A percentile compares a stretch with the other conserved stretches of the same genome.
Evolutionary conservation across 2,888 invertebrate genomes (phyloP).

Genomic region (Panopea generosa): DNA sequence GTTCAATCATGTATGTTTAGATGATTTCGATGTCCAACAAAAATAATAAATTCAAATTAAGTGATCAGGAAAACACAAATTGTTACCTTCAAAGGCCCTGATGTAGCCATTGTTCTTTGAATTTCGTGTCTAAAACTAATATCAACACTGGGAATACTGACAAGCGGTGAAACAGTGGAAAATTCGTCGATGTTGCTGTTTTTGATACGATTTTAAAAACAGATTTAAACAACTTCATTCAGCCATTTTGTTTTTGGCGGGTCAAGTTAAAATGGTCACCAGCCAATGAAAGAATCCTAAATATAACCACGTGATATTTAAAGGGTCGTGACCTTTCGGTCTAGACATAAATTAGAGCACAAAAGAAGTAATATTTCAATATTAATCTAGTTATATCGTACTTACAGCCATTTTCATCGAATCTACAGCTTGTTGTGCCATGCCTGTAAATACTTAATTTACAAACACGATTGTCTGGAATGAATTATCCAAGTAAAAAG

Average conservation of each 20-base stretch:
- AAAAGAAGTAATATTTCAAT: constrained; percentile 7
- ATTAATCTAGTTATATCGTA: not conserved
- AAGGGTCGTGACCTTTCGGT: constrained; percentile 57
- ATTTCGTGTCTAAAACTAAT: not conserved
- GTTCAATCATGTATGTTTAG: too few relatives aligned
- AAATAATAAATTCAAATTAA: too few relatives aligned
- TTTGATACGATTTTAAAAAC: not conserved
- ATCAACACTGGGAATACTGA: not conserved
- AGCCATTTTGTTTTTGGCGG: constrained; percentile 42
- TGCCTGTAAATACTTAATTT: constrained; percentile 12
- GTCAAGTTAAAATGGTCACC: constrained; percentile 6
- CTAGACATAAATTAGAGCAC: constrained; percentile 55
- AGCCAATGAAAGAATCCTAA: constrained; percentile 38
- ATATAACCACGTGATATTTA: constrained; percentile 40
- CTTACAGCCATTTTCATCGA: constrained; percentile 60
- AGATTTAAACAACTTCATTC: constrained; percentile 20
- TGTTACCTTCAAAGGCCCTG: constrained; percentile 55
- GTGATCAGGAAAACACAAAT: too few relatives aligned
- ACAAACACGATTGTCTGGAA: too few relatives aligned
- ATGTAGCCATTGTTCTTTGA: constrained; percentile 35
- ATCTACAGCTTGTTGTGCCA: constrained; percentile 64
- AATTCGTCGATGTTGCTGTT: not conserved
- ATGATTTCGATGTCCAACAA: too few relatives aligned
- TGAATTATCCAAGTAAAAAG: too few relatives aligned
- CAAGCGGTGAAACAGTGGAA: not conserved